Base-by-base conservation (phyloP, 53 echinoderm and acorn worm species). In the Antedon mediterranea region DNA sequence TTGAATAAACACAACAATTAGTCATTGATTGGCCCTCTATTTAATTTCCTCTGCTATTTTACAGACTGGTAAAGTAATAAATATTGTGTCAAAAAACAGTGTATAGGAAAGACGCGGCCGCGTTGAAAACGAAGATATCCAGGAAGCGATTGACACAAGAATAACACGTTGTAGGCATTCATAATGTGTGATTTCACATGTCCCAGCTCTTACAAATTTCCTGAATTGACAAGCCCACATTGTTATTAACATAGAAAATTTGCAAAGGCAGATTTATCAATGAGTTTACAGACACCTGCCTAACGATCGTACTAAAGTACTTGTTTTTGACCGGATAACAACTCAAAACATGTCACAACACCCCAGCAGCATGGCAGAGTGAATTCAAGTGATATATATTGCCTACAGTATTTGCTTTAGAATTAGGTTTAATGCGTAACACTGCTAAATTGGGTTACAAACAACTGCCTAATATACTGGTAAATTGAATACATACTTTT, bases 121-220 rank as follows among this genome's bases (percentile, higher is more conserved):
- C 57, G 57, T 57, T 57, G 57, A 57, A 37, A 57, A 57, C 57
- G 9, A 18, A 57, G 57, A 57, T 57, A 57, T 57, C 20, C 57
- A 57, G 57, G 57, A 57, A 57, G 23, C 57, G 1, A 26, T 57
- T 57, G 57, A 57, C 57, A 57, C 57, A 57, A 57, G 57, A 57
- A 57, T 57, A 57, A 57, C 57, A 57, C 57, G 57, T 57, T 57
- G 57, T 57, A 57, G 57, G 14, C 57, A 57, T 57, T 57, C 57
- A 57, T 57, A 57, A 57, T 57, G 57, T 57, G 57, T 57, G 57
- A 57, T 57, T 57, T 57, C 57, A 57, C 57, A 57, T 57, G 57
- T 57, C 57, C 57, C 57, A 57, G 57, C 57, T 8, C 57, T 18
- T 26, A 57, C 14, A 8, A 57, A 57, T 57, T 57, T 57, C 57